These are phyloP conservation scores for Hiodon tergisus DNA, from an alignment of 2,113 vertebrate species.

Conservation along the genomic window DNA sequence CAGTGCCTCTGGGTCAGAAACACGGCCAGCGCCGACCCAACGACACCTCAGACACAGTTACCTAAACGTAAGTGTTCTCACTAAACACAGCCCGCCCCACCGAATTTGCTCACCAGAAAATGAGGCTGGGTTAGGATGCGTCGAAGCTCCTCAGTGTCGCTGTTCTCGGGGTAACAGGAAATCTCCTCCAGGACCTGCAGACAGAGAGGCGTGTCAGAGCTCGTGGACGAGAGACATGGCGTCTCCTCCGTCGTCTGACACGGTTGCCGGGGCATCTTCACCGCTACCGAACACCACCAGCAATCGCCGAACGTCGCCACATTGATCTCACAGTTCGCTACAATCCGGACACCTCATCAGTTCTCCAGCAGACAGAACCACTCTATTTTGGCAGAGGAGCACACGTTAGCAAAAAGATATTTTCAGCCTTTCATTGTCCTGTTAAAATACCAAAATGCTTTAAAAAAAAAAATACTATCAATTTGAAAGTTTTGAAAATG, in stretches of 20 bases:
- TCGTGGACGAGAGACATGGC: background rate
- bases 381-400: background rate
- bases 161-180: slow-evolving; percentile 92
- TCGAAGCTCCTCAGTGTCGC: slow-evolving; percentile 89
- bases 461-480: slow-evolving; percentile 3
- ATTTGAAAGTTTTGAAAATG: slow-evolving; percentile 32
- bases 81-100: too few species aligned
- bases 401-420: background rate
- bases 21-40: background rate
- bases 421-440: background rate
- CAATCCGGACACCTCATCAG: background rate
- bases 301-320: background rate
- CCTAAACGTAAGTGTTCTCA: background rate
- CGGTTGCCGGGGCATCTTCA: background rate
- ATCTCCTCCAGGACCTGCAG: slow-evolving; percentile 90
- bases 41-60: background rate
- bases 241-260: background rate
- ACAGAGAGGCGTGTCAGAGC: slow-evolving; percentile 21
- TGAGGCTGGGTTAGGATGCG: slow-evolving; percentile 96
- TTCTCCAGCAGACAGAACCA: background rate
- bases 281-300: background rate
- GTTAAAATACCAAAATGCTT: slow-evolving; percentile 14
- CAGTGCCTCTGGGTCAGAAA: background rate
- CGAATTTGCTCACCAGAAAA: slow-evolving; percentile 81
- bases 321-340: background rate